Conservation (phyloP, 2,113 vertebrate genomes). For the Lagenorhynchus albirostris region DNA sequence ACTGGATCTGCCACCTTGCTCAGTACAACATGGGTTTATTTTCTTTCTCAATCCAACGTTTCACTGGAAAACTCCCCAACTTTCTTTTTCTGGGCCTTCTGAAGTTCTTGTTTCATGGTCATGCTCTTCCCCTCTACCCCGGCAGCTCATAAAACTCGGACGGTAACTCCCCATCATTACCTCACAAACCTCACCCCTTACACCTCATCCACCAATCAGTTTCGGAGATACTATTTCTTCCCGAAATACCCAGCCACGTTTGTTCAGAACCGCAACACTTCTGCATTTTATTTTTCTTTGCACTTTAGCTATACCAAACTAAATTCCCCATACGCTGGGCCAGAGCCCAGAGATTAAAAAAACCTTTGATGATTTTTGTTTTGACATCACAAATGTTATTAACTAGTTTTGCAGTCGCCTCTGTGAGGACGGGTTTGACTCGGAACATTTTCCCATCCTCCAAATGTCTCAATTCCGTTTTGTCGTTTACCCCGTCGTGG, state of each 20-base stretch:
- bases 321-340: background rate
- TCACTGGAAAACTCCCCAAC: conserved; percentile 34
- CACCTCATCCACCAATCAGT: accelerated
- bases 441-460: background rate
- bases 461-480: background rate
- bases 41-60: conserved; percentile 24
- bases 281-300: background rate
- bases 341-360: background rate
- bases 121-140: no score
- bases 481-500: background rate
- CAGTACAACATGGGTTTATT: background rate
- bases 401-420: background rate
- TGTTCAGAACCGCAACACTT: background rate
- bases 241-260: background rate
- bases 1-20: conserved; percentile 17
- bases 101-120: background rate
- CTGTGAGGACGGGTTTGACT: background rate
- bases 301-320: background rate
- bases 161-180: background rate
- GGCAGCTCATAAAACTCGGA: background rate
- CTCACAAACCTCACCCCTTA: background rate
- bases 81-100: background rate
- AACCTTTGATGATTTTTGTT: background rate
- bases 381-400: background rate
- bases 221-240: background rate